Evolutionary conservation across 92 coral and sea anemone genomes (phyloP).

Genomic region (Ricordea florida): DNA sequence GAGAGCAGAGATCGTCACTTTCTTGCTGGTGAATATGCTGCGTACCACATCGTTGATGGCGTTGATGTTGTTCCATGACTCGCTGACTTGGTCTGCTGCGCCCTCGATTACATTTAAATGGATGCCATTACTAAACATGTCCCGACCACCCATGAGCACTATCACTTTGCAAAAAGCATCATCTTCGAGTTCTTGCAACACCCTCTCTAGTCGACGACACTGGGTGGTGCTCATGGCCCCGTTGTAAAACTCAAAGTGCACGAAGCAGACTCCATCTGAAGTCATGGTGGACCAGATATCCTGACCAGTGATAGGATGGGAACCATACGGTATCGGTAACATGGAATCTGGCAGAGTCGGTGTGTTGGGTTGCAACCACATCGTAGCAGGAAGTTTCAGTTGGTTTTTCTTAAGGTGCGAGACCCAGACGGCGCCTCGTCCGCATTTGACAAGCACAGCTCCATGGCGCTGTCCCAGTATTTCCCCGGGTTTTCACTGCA

Average conservation of each 20-base stretch:
- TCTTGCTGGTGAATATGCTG: slow-evolving; percentile 63
- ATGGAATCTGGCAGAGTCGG: slow-evolving; percentile 10
- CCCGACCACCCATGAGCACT: slow-evolving; percentile 71
- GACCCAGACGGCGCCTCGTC: slow-evolving; percentile 70
- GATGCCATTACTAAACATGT: slow-evolving; percentile 83
- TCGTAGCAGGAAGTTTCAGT: slow-evolving; percentile 75
- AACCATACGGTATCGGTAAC: slow-evolving; percentile 25
- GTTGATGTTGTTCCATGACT: slow-evolving; percentile 78
- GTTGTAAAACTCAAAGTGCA: slow-evolving; percentile 73
- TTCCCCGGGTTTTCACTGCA: slow-evolving; percentile 62
- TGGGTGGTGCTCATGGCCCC: slow-evolving; percentile 84
- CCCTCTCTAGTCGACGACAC: slow-evolving; percentile 52
- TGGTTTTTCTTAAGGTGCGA: slow-evolving; percentile 71
- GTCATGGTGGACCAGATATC: slow-evolving; percentile 78
- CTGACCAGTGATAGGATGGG: slow-evolving; percentile 49
- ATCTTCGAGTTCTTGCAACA: slow-evolving; percentile 38
- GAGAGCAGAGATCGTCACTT: slow-evolving; percentile 69
- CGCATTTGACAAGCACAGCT: slow-evolving; percentile 73
- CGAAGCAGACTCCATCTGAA: slow-evolving; percentile 74
- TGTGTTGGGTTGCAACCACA: slow-evolving; percentile 40
- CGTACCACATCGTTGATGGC: slow-evolving; percentile 76
- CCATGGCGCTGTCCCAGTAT: slow-evolving; percentile 67
- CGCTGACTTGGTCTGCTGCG: slow-evolving; percentile 54
- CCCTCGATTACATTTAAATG: slow-evolving; percentile 68
- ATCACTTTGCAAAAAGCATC: slow-evolving; percentile 65